Base-by-base conservation (phyloP, 2,113 vertebrate genomes). In the Gasterosteus aculeatus region DNA sequence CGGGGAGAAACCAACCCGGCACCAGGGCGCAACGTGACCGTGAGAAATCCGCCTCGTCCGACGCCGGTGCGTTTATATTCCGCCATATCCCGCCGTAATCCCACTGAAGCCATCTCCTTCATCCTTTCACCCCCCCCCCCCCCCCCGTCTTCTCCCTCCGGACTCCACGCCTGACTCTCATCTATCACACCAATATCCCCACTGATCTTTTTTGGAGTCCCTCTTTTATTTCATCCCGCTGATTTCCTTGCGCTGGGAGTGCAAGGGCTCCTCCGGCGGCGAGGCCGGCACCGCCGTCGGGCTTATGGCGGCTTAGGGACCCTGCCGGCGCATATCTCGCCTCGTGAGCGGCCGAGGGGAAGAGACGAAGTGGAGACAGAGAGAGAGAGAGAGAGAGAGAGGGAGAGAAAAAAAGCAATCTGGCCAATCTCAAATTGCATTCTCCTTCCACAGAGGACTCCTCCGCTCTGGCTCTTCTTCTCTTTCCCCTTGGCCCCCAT, bases 371-470 rank as follows among this genome's bases (percentile, higher is more conserved):
- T 26, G 41, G 47, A 35, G 59, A 72, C 58, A 39, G 1, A 49
- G 51, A 10, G n/a, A 22, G 18, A 49, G 9, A 53, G 51, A 56
- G 26, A 29, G 10, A 3, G 46, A 38, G 33, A 35, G 33, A 35
- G 35, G 3, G 11, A 22, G 5, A 54, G 61, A 44, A 71, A 82
- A 92, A 91, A 92, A 91, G 90, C 92, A 94, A 93, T 94, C 92
- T 88, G 82, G 77, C 80, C 87, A 72, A 90, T 91, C 84, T 93
- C 87, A 93, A 93, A 93, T 94, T 91, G 87, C 85, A 81, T 92
- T 89, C 82, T 78, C 68, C 74, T 63, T 74, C 82, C 89, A 78
- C 80, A 56, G 85, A 90, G 88, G 88, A 81, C 70, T 86, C 82
- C 68, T 80, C 63, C 62, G 31, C 77, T 72, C 62, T 75, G 39